These are phyloP conservation scores for Maconellicoccus hirsutus DNA, from an alignment of 1,140 invertebrate genomes.

Conservation along the genomic window DNA sequence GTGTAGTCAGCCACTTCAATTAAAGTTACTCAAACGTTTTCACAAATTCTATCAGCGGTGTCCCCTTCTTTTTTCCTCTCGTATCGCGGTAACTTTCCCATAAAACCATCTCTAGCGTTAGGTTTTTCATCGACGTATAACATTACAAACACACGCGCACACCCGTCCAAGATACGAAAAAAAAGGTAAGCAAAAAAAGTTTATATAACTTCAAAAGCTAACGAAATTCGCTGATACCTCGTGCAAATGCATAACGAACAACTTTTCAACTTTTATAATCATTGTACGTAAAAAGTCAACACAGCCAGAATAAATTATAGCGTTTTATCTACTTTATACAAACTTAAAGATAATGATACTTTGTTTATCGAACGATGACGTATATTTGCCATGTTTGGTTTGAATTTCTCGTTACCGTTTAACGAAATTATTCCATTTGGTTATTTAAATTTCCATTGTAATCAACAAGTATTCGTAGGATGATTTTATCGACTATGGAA, in stretches of 20 bases:
- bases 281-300: not conserved
- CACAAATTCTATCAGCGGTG: not conserved
- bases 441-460: too few species aligned
- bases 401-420: not conserved
- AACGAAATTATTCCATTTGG: not conserved
- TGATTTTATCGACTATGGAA: too few species aligned
- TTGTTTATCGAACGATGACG: not conserved
- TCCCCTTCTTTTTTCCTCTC: not conserved
- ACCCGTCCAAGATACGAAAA: not conserved
- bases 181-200: not conserved
- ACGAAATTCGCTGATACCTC: not conserved
- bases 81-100: not conserved
- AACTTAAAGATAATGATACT: not conserved
- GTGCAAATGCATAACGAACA: not conserved
- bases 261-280: slow-evolving; percentile 1
- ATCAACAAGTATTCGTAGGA: not conserved
- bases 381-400: not conserved
- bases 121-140: not conserved
- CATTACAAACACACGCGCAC: not conserved
- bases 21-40: slow-evolving; percentile 7
- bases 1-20: not conserved
- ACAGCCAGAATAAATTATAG: not conserved
- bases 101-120: not conserved
- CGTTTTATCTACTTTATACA: not conserved
- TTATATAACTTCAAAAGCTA: not conserved